phyloP scores from a whole-genome alignment of 2,797 vertebrate genomes.

The Xiphophorus birchmanni region DNA sequence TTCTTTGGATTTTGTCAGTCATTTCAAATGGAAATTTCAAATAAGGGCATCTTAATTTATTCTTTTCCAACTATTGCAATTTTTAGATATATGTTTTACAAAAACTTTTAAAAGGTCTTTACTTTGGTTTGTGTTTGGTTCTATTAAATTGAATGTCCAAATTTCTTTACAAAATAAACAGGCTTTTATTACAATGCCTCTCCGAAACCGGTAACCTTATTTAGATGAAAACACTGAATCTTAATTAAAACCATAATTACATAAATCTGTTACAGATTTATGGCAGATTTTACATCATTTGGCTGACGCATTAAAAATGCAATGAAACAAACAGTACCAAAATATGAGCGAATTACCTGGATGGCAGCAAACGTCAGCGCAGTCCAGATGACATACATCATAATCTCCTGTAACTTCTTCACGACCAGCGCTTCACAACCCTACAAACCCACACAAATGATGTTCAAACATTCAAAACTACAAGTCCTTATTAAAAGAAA shows the following conservation, averaged over 20 bases:
- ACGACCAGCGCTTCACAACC: constrained; percentile 94
- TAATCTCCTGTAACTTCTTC: constrained; percentile 95
- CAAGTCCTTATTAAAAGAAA: not conserved
- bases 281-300: not conserved
- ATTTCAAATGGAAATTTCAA: not conserved
- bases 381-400: constrained; percentile 98
- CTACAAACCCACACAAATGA: constrained; percentile 66
- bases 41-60: not conserved
- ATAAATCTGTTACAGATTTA: not conserved
- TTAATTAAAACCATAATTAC: not conserved
- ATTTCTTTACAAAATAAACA: not conserved
- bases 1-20: not conserved
- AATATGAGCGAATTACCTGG: constrained; percentile 81
- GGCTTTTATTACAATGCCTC: not conserved
- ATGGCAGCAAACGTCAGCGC: constrained; percentile 92
- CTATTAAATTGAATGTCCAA: not conserved
- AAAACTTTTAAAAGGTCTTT: not conserved
- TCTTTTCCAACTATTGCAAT: not conserved
- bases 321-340: not conserved
- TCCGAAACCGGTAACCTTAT: not conserved
- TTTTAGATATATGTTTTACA: not conserved
- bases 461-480: constrained; percentile 72
- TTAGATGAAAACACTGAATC: not conserved
- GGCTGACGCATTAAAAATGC: not conserved
- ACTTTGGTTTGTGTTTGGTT: not conserved